Percentiles rank a stretch among this genome's conserved stretches.
These are phyloP conservation scores for Pterophyllum scalare DNA, from an alignment of 2,113 vertebrate genomes.

Conservation along the genomic window DNA sequence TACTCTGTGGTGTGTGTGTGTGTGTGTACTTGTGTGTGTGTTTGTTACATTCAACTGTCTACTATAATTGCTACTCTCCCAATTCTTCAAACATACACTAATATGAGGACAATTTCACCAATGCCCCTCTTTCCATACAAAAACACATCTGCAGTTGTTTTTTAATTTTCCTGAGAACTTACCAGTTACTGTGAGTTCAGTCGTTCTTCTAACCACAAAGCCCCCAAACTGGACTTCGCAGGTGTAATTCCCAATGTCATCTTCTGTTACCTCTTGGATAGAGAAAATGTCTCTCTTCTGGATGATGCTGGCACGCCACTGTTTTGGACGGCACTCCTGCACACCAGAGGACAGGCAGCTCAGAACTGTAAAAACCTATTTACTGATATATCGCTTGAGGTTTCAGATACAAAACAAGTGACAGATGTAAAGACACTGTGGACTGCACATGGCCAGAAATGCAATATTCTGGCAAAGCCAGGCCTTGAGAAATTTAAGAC, in stretches of 20 bases:
- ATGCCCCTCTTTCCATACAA: not conserved
- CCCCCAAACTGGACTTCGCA: constrained; percentile 93
- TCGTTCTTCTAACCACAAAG: constrained; percentile 93
- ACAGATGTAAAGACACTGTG: not conserved
- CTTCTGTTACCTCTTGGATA: constrained; percentile 93
- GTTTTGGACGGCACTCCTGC: constrained; percentile 83
- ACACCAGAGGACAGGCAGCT: constrained; percentile 18
- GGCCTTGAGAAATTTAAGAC: constrained; percentile 11
- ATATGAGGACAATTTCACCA: not conserved
- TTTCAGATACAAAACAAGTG: constrained; percentile 6
- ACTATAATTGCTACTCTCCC: not conserved
- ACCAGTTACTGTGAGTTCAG: constrained; percentile 94
- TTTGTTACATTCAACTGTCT: constrained; percentile 16
- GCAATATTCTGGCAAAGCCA: not conserved
- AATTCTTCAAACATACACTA: not conserved
- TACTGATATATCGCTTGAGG: not conserved
- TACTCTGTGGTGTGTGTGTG: constrained; percentile 39
- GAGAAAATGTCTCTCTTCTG: constrained; percentile 89
- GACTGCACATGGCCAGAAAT: not conserved
- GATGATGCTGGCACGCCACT: constrained; percentile 89
- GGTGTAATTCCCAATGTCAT: constrained; percentile 98
- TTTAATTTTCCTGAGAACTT: constrained; percentile 47
- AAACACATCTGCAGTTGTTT: not conserved
- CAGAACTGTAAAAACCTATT: not conserved
- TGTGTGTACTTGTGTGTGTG: not conserved